Base-by-base conservation (phyloP, 2,888 invertebrate species). In the Stenichneumon culpator region DNA sequence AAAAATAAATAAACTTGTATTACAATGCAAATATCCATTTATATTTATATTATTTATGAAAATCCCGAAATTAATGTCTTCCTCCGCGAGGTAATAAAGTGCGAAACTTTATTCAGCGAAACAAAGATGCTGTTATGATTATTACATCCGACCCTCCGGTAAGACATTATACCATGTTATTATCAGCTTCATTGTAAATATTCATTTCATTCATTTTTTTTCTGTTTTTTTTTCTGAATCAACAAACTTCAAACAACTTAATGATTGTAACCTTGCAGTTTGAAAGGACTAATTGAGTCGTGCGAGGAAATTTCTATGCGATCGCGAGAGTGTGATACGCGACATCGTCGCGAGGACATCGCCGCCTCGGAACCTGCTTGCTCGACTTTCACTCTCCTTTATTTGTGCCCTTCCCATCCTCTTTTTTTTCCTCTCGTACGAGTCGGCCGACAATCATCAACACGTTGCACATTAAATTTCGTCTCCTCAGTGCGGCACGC, bases 391-490 rank as follows among this genome's bases (percentile, higher is more conserved):
- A 50, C 39, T 78, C 65, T 57, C 44, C 78, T 52, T 73, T 22
- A 25, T 22, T 14, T 60, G 54, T 5, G 47, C 63, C 39, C 44
- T 54, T n/a, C 28, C 52, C 39, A 3, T 47, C 14, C 36, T 25
- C 44, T 28, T 32, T 7, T 65, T 69, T 50, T 60, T n/a, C 28
- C 19, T 52, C 50, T 25, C 68, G n/a, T 68, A 68, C n/a, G 16
- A 14, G 28, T 25, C 47, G 63, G 63, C 74, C 74, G 74, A 75
- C 81, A 75, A 81, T 75, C 69, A 81, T 75, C 81, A 70, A 75
- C 81, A 63, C 52, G 47, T 74, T 60, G 36, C 39, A 47, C 78
- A 69, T 78, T 63, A 68, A 36, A 77, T 77, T 77, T 77, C 44
- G 77, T 19, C 25, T 60, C 28, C 57, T 60, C 69, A 39, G 28